Percentiles rank a stretch among this genome's conserved stretches.
phyloP scores from a whole-genome alignment of 2,797 vertebrate genomes.

The Synaphobranchus kaupii region DNA sequence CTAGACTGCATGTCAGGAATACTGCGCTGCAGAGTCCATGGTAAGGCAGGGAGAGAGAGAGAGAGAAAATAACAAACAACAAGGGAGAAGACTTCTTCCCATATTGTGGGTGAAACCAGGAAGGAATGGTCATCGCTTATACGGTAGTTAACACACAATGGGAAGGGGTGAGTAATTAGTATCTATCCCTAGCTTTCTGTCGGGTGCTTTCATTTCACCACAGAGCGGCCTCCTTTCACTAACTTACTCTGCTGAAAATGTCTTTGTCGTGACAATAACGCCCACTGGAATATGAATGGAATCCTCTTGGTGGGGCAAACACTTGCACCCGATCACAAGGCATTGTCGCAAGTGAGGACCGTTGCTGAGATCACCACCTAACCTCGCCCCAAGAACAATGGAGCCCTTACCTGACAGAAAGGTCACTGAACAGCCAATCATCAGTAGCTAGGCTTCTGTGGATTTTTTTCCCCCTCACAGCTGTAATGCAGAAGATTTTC shows the following conservation, averaged over 20 bases:
- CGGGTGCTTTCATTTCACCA: neutral
- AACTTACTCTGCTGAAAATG: neutral
- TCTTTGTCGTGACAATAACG: neutral
- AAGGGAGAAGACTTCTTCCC: neutral
- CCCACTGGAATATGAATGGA: neutral
- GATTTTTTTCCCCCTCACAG: neutral
- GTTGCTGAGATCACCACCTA: conserved; percentile 46
- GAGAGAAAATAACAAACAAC: neutral
- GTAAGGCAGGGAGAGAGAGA: neutral
- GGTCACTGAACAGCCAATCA: neutral
- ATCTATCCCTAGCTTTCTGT: neutral
- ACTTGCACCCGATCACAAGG: conserved; percentile 7
- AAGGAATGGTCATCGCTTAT: neutral
- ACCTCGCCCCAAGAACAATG: conserved; percentile 42
- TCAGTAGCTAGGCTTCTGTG: neutral
- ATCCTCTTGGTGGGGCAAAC: neutral
- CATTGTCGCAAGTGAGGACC: conserved; percentile 28
- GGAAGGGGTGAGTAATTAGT: conserved; percentile 8
- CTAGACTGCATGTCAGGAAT: neutral
- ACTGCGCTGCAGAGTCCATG: neutral
- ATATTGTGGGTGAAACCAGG: neutral
- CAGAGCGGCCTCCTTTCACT: neutral
- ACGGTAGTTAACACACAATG: neutral
- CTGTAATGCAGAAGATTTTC: neutral
- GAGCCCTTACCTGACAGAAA: neutral